A percentile compares a stretch with the other conserved stretches of the same genome.
These are phyloP conservation scores for Brachionus plicatilis DNA, from an alignment of 1,140 invertebrate genomes.

Conservation along the genomic window DNA sequence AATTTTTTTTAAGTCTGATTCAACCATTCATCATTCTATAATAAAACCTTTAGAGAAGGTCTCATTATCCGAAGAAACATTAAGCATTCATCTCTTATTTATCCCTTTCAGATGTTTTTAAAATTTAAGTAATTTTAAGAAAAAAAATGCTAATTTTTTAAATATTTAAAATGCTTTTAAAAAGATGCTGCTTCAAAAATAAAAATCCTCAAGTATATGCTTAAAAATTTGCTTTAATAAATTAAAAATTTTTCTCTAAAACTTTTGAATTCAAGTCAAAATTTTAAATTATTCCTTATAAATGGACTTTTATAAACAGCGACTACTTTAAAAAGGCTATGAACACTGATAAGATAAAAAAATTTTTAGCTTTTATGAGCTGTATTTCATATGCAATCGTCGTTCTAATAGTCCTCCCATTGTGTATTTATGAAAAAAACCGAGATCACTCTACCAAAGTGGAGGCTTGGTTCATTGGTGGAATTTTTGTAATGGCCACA, in stretches of 20 bases:
- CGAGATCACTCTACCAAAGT: constrained; percentile 48
- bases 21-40: constrained; percentile 40
- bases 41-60: constrained; percentile 30
- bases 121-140: background rate
- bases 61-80: constrained; percentile 12
- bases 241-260: background rate
- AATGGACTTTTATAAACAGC: background rate
- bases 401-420: constrained; percentile 73
- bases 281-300: background rate
- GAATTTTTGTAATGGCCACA: constrained; percentile 79
- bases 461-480: constrained; percentile 72
- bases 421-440: constrained; percentile 66
- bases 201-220: background rate
- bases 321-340: background rate
- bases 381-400: constrained; percentile 70
- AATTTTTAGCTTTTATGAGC: constrained; percentile 1
- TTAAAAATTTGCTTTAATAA: background rate
- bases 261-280: background rate
- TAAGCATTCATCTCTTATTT: background rate
- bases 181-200: background rate
- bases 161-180: background rate
- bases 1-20: constrained; percentile 39
- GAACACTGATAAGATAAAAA: constrained; percentile 16
- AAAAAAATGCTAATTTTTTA: background rate
- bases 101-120: background rate